phyloP scores from a whole-genome alignment of 2,797 vertebrate species.

The Salarias fasciatus region DNA sequence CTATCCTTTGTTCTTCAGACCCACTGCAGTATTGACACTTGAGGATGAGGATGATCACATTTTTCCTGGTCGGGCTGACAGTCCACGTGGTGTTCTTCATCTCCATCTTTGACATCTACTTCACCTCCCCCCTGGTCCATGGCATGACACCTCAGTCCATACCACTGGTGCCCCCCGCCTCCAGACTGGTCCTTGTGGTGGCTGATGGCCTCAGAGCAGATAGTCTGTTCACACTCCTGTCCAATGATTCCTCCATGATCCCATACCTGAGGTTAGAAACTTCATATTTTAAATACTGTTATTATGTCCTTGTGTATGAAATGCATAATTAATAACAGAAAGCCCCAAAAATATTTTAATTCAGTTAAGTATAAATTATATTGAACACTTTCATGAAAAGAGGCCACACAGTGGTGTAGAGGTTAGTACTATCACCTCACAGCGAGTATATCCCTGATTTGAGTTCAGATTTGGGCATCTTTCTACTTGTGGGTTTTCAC shows the following conservation, averaged over 20 bases:
- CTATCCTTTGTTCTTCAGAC: slow-evolving; percentile 7
- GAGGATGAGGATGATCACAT: slow-evolving; percentile 83
- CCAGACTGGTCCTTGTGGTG: slow-evolving; percentile 90
- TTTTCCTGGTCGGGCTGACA: slow-evolving; percentile 87
- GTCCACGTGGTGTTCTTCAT: slow-evolving; percentile 94
- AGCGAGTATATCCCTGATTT: too few species aligned
- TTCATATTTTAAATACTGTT: background rate
- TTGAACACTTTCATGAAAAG: too few species aligned
- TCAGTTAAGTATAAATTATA: too few species aligned
- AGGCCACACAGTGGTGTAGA: too few species aligned
- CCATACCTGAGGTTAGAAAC: slow-evolving; percentile 89
- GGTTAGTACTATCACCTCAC: too few species aligned
- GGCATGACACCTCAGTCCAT: slow-evolving; percentile 92
- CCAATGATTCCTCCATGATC: slow-evolving; percentile 75
- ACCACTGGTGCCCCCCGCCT: slow-evolving; percentile 86
- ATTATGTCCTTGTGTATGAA: background rate
- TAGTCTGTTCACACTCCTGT: slow-evolving; percentile 82
- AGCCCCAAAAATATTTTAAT: too few species aligned
- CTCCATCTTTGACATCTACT: slow-evolving; percentile 99
- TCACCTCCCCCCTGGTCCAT: slow-evolving; percentile 96
- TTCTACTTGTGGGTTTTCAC: too few species aligned
- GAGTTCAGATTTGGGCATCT: too few species aligned
- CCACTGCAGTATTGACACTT: slow-evolving; percentile 2
- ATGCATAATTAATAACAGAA: background rate
- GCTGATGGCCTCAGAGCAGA: slow-evolving; percentile 96